Base-by-base conservation (phyloP, 2,888 invertebrate species). In the Lacanobia oleracea region DNA sequence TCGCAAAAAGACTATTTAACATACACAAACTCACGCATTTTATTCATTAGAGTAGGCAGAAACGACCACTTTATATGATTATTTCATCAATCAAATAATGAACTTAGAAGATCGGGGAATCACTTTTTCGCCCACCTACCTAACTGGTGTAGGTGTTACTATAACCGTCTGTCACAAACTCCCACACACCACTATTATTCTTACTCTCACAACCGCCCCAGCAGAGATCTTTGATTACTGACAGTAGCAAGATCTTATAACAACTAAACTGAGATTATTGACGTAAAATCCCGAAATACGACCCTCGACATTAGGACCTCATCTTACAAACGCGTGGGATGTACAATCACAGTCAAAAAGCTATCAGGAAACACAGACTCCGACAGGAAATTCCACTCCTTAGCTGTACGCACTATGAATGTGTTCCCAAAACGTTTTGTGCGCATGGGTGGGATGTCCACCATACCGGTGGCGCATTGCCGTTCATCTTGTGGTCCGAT, bases 301-400 rank as follows among this genome's bases (percentile, higher is more conserved):
- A 40, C 53, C 48, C 61, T 56, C 10, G 6, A 43, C 48, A 33
- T 43, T 18, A 37, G 10, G 33, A 56, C n/a, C n/a, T 62, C 33
- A 51, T 27, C 37, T 61, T 50, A 33, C 21, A 43, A 12, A n/a
- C 40, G 67, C 68, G 50, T 68, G 9, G 56, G 72, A 16, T 37
- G 72, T n/a, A 59, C 40, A 40, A 2, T 59, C 40, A 14, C 12
- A 21, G 21, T 21, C 1, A 14, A 40, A 57, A n/a, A n/a, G n/a
- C n/a, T n/a, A n/a, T n/a, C n/a, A n/a, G n/a, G n/a, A n/a, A n/a
- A n/a, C n/a, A n/a, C n/a, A n/a, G n/a, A n/a, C n/a, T n/a, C n/a
- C n/a, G n/a, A n/a, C n/a, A n/a, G n/a, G n/a, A n/a, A n/a, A n/a
- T n/a, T n/a, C n/a, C n/a, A n/a, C n/a, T n/a, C n/a, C n/a, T n/a